Percentiles rank a stretch among this genome's conserved stretches.
These are phyloP conservation scores for Rhodophaea formosa DNA, from an alignment of 2,888 invertebrate genomes.

Conservation along the genomic window DNA sequence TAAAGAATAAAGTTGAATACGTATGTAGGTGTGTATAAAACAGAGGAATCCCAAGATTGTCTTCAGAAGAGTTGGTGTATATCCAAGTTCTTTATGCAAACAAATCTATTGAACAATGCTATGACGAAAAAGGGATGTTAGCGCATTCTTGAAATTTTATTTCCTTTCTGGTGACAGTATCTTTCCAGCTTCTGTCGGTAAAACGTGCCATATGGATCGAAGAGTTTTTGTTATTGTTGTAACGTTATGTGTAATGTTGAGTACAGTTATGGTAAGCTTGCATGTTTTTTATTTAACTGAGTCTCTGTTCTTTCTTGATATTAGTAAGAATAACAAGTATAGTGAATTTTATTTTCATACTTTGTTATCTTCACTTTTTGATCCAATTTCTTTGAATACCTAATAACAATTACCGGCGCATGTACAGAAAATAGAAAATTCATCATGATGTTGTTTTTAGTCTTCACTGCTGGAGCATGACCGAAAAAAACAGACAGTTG, in stretches of 20 bases:
- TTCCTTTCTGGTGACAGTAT: not conserved
- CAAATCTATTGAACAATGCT: not conserved
- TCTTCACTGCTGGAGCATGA: too few species aligned
- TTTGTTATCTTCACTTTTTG: too few species aligned
- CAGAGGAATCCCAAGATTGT: not conserved
- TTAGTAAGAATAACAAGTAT: not conserved
- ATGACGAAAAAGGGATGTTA: not conserved
- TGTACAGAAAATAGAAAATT: too few species aligned
- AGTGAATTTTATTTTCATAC: not conserved
- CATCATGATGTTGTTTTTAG: too few species aligned
- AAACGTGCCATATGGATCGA: conserved; percentile 8
- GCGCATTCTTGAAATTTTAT: conserved; percentile 8
- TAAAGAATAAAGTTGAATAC: not conserved
- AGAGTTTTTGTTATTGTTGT: not conserved
- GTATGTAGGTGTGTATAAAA: not conserved
- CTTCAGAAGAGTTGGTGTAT: not conserved
- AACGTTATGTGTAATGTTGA: not conserved
- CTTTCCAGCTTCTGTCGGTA: not conserved
- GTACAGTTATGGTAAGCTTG: not conserved
- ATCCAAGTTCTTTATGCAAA: not conserved
- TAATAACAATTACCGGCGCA: too few species aligned
- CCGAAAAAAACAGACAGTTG: too few species aligned
- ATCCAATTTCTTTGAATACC: too few species aligned
- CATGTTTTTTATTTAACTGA: not conserved
- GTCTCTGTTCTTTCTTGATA: not conserved